These are phyloP conservation scores for Parapristionchus giblindavisi DNA, from an alignment of 2,888 invertebrate species.

Conservation along the genomic window DNA sequence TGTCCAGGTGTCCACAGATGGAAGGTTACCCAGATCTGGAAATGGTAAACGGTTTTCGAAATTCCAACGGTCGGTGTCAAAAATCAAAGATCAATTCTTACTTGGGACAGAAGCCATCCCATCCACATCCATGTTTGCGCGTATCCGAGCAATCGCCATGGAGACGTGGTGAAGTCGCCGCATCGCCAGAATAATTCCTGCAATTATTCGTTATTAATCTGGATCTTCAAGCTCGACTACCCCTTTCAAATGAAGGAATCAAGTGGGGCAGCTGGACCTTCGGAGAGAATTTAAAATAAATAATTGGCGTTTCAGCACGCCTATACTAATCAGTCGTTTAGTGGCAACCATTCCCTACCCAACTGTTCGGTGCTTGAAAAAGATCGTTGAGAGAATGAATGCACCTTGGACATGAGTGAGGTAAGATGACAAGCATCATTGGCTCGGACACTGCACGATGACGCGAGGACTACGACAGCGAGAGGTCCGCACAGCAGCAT, in stretches of 20 bases:
- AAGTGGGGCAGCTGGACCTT: too few relatives aligned
- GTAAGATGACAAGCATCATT: slow-evolving; percentile 89
- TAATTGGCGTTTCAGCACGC: too few relatives aligned
- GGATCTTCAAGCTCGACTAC: background rate
- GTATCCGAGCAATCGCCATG: slow-evolving; percentile 1
- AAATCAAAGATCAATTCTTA: too few relatives aligned
- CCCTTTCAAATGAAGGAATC: too few relatives aligned
- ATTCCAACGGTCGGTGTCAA: too few relatives aligned
- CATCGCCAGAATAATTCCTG: slow-evolving; percentile 74
- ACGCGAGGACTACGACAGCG: slow-evolving; percentile 77
- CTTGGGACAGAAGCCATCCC: slow-evolving; percentile 42
- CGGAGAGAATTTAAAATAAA: too few relatives aligned
- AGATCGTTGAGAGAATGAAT: too few relatives aligned
- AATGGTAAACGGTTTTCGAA: too few relatives aligned
- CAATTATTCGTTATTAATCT: background rate
- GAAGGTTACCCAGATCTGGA: slow-evolving; percentile 95
- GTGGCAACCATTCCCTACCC: too few relatives aligned
- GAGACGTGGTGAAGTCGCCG: slow-evolving; percentile 38
- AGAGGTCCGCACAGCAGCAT: slow-evolving; percentile 91
- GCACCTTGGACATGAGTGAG: slow-evolving; percentile 73
- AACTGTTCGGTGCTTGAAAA: too few relatives aligned
- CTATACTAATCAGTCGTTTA: too few relatives aligned
- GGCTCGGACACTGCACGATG: slow-evolving; percentile 74
- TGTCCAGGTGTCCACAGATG: slow-evolving; percentile 98
- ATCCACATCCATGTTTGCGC: slow-evolving; percentile 68